Base-by-base conservation (phyloP, 2,113 vertebrate species). In the Callospermophilus lateralis region DNA sequence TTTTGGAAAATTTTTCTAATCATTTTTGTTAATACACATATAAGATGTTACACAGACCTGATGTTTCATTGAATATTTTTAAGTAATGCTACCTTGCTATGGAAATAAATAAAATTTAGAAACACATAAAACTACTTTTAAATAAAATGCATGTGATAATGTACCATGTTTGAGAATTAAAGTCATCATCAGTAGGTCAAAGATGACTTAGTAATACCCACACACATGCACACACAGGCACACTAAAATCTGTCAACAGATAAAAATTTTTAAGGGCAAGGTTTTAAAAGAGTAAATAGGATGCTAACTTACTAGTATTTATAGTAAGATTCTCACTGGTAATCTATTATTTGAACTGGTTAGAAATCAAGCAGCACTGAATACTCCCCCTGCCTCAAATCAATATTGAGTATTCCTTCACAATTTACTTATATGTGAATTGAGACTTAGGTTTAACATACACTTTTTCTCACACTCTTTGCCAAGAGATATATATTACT, bases 1-100 rank as follows among this genome's bases (percentile, higher is more conserved):
- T 74, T 97, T 98, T 95, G 95, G 97, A 91, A 84, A 34, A 15
- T 95, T 98, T 98, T 97, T 96, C 95, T 96, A 87, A 72, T 92
- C 98, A 96, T 96, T 96, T 98, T 96, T 94, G 20, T 81, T 61
- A 79, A 10, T 65, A 55, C 70, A 81, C 42, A 63, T 58, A 15
- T 6, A 93, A 37, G 55, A 95, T 81, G 76, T 32, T 61, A 77
- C 8, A 79, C 32, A 68, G 87, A 97, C 96, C 78, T 88, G 83
- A 26, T 97, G 86, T 9, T 96, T 97, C 95, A 77, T 10, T 80
- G 26, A 94, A 86, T 15, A 96, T 65, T 67, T 97, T 95, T 93
- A 78, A 63, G 34, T 37, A 67, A 39, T 81, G 72, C 45, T 77
- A 85, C 16, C 42, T 39, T 89, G 76, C 20, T 73, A 51, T 51